Conservation (phyloP, 2,888 invertebrate genomes). For the Meteorus cinctellus region DNA sequence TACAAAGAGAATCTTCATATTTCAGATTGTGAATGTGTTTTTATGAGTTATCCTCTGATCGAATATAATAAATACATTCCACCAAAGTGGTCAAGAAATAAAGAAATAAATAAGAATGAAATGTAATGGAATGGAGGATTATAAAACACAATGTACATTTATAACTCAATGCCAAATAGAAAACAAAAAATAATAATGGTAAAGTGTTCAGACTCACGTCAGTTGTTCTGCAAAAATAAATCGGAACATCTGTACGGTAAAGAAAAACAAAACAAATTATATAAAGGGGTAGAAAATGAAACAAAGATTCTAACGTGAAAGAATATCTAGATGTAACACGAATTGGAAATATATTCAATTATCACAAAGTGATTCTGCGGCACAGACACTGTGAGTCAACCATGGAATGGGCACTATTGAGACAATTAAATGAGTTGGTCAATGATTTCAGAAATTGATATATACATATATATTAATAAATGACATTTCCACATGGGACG, state of each 20-base stretch:
- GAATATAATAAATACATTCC: constrained; percentile 62
- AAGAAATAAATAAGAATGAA: constrained; percentile 57
- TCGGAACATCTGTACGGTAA: constrained; percentile 31
- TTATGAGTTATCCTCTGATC: constrained; percentile 51
- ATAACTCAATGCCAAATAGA: constrained; percentile 57
- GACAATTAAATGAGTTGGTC: constrained; percentile 46
- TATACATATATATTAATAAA: constrained; percentile 21
- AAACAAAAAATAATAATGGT: constrained; percentile 36
- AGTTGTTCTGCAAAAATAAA: constrained; percentile 53
- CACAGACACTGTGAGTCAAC: constrained; percentile 59
- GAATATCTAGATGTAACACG: constrained; percentile 40
- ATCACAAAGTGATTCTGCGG: constrained; percentile 55
- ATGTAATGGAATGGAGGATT: not conserved
- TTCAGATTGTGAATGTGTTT: constrained; percentile 41
- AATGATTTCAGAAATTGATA: constrained; percentile 28
- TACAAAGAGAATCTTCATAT: constrained; percentile 21
- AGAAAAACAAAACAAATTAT: constrained; percentile 13
- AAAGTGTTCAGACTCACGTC: constrained; percentile 54
- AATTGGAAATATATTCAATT: constrained; percentile 36
- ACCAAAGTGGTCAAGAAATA: constrained; percentile 58
- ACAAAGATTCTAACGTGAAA: not conserved
- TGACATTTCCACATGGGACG: constrained; percentile 40
- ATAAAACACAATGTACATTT: constrained; percentile 28
- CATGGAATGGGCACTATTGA: constrained; percentile 49
- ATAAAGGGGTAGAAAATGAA: not conserved